Evolutionary conservation across 2,113 vertebrate species (phyloP).

Genomic region (Fukomys damarensis): DNA sequence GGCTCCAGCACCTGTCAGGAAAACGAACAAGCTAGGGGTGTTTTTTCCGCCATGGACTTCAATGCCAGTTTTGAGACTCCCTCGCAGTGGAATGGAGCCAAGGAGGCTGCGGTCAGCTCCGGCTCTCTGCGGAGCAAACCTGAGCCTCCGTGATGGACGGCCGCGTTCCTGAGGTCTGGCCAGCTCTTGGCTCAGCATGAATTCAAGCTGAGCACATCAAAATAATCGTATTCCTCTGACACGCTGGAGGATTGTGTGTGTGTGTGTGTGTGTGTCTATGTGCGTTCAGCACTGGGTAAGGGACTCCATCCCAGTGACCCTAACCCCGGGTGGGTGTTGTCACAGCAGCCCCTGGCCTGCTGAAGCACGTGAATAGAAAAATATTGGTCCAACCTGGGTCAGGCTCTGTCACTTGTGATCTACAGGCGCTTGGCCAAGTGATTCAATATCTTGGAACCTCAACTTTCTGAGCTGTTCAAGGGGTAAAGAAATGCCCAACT

Average conservation of each 20-base stretch:
- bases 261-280: accelerated
- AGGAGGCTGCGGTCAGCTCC: constrained; percentile 72
- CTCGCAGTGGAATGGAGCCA: constrained; percentile 71
- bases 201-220: background rate
- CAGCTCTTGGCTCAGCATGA: constrained; percentile 27
- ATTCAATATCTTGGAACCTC: background rate
- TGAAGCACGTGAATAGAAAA: background rate
- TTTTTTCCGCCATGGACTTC: constrained; percentile 81
- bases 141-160: constrained; percentile 67
- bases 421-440: background rate
- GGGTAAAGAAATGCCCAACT: background rate
- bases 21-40: constrained; percentile 78
- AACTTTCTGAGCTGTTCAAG: background rate
- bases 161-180: constrained; percentile 48
- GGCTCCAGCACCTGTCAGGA: constrained; percentile 84
- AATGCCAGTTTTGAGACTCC: constrained; percentile 82
- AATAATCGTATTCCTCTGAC: background rate
- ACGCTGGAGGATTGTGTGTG: background rate
- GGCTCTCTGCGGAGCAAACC: constrained; percentile 65
- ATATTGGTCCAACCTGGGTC: background rate
- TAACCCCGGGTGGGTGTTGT: background rate
- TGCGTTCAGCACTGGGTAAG: background rate
- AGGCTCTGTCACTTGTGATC: background rate
- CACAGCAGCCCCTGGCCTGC: background rate
- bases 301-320: background rate